Conservation (phyloP, 2,888 invertebrate genomes). For the Macrosiphum euphorbiae region DNA sequence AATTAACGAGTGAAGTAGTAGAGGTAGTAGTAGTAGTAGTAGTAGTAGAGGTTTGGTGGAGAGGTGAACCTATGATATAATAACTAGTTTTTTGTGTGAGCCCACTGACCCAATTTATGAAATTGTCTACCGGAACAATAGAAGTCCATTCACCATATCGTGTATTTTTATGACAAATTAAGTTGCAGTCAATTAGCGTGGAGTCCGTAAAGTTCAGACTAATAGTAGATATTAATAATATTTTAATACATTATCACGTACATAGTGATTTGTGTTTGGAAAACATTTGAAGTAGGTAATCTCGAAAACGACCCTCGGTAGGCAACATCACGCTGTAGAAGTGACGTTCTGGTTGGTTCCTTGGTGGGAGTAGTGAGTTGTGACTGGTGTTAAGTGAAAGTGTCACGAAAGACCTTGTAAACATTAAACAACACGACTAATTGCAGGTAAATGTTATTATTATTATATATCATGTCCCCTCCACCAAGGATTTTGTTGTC, state of each 20-base stretch:
- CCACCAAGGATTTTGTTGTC: conserved; percentile 26
- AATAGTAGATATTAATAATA: not conserved
- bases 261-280: not conserved
- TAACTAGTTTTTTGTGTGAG: conserved; percentile 42
- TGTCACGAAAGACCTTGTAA: conserved; percentile 54
- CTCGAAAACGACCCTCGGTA: not conserved
- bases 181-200: not conserved
- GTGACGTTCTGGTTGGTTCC: not conserved
- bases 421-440: conserved; percentile 20
- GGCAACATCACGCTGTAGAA: not conserved
- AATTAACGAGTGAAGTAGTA: not conserved
- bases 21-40: too few relatives aligned
- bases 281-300: not conserved
- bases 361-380: not conserved
- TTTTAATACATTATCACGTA: not conserved
- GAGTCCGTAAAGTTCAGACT: not conserved
- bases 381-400: conserved; percentile 42
- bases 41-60: not conserved
- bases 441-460: conserved; percentile 30
- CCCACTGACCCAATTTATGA: conserved; percentile 34
- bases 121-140: not conserved
- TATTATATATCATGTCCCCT: conserved; percentile 7
- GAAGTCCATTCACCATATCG: not conserved
- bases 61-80: conserved; percentile 3
- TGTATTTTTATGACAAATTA: not conserved